Percentiles rank a stretch among this genome's conserved stretches.
Conservation (phyloP, 2,113 vertebrate species). For the Oryzias javanicus region DNA sequence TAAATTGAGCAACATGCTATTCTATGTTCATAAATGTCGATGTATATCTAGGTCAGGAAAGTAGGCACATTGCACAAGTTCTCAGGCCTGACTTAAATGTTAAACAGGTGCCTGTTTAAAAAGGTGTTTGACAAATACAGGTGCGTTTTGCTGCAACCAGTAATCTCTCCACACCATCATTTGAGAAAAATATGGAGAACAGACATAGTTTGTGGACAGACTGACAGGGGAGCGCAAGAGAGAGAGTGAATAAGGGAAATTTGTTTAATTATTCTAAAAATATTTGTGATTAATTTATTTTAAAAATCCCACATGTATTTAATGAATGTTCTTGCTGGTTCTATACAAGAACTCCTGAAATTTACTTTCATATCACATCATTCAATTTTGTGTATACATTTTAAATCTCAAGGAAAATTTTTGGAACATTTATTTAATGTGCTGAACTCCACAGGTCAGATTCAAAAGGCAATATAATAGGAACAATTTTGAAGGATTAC, state of each 20-base stretch:
- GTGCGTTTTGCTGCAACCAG: conserved; percentile 67
- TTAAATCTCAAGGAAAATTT: too few relatives aligned
- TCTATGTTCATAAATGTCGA: neutral
- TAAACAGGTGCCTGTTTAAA: conserved; percentile 69
- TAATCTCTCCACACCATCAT: conserved; percentile 51
- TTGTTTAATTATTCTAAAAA: too few relatives aligned
- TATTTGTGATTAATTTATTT: too few relatives aligned
- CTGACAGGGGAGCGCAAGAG: conserved; percentile 5
- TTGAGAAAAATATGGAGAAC: conserved; percentile 34
- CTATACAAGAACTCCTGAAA: too few relatives aligned
- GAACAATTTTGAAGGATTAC: too few relatives aligned
- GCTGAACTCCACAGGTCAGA: too few relatives aligned
- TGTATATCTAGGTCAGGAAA: neutral
- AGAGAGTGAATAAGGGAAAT: neutral
- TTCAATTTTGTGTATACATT: too few relatives aligned
- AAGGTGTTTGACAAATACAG: conserved; percentile 53
- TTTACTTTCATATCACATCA: too few relatives aligned
- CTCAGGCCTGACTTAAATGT: conserved; percentile 24
- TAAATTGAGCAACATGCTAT: neutral
- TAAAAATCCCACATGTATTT: too few relatives aligned
- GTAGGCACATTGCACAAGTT: conserved; percentile 28
- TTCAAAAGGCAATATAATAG: too few relatives aligned
- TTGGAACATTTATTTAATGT: too few relatives aligned
- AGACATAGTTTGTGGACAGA: neutral
- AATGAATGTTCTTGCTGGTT: too few relatives aligned